Percentiles rank a stretch among this genome's conserved stretches.
Conservation (phyloP, 2,888 invertebrate genomes). For the Brachylomia viminalis region DNA sequence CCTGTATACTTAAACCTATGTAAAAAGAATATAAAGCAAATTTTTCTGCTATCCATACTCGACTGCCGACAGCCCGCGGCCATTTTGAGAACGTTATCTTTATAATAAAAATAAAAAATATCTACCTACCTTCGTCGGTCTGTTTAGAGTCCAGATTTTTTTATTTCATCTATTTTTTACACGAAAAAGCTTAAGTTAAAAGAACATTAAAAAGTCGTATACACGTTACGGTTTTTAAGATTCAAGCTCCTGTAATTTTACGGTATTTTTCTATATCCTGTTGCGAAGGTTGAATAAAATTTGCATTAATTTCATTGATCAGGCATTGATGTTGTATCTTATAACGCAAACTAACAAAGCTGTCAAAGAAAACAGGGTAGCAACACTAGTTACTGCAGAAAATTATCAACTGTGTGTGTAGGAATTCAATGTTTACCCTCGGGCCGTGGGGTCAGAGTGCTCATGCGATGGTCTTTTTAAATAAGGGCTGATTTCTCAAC, state of each 20-base stretch:
- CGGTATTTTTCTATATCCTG: constrained; percentile 44
- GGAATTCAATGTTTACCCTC: no score
- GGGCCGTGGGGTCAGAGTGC: no score
- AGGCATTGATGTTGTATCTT: background rate
- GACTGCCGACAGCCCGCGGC: constrained; percentile 76
- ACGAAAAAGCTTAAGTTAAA: constrained; percentile 51
- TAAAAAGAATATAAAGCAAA: background rate
- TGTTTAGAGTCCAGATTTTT: constrained; percentile 66
- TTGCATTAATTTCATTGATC: constrained; percentile 6
- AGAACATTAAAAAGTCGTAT: constrained; percentile 39
- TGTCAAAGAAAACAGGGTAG: no score
- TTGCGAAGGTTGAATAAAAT: constrained; percentile 12
- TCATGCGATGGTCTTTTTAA: no score
- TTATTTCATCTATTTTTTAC: constrained; percentile 62
- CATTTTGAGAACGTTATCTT: constrained; percentile 77
- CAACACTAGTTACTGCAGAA: no score
- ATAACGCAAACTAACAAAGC: background rate
- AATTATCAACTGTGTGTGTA: no score
- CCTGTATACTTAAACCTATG: background rate
- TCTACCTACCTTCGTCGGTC: constrained; percentile 64
- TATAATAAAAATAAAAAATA: constrained; percentile 69
- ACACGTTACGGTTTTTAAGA: background rate
- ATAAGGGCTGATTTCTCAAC: no score
- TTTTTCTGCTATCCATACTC: constrained; percentile 73
- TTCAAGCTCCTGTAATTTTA: constrained; percentile 48